Percentiles rank a stretch among this genome's conserved stretches.
Conservation (phyloP, 2,113 vertebrate species). For the Corythaeola cristata region DNA sequence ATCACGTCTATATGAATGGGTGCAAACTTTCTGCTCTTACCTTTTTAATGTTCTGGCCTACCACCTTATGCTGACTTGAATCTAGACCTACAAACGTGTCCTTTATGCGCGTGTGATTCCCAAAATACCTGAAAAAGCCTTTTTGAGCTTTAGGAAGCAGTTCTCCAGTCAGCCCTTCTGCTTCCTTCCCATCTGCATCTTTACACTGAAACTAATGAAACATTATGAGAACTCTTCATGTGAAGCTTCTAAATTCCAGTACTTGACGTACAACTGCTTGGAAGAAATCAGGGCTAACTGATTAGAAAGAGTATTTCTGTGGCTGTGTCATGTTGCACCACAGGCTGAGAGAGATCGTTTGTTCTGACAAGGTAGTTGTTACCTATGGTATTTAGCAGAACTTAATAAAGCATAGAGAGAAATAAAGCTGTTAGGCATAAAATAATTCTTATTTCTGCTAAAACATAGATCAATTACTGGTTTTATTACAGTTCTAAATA, state of each 20-base stretch:
- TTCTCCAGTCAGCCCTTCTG: neutral
- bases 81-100: neutral
- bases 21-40: neutral
- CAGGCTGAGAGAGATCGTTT: neutral
- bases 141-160: neutral
- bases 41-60: neutral
- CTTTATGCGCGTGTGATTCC: neutral
- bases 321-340: neutral
- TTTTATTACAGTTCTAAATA: constrained; percentile 43
- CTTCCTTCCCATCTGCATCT: neutral
- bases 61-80: neutral
- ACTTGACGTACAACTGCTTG: neutral
- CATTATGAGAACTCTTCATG: neutral
- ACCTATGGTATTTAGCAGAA: neutral
- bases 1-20: neutral
- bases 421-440: constrained; percentile 33
- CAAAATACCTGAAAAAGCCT: neutral
- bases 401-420: constrained; percentile 16
- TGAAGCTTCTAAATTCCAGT: neutral
- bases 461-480: constrained; percentile 45
- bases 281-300: neutral
- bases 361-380: neutral
- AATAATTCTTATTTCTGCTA: constrained; percentile 33
- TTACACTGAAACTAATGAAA: neutral
- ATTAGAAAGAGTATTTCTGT: neutral